A percentile compares a stretch with the other conserved stretches of the same genome.
Conservation (phyloP, 2,888 invertebrate genomes). For the Pristionchus mayeri region DNA sequence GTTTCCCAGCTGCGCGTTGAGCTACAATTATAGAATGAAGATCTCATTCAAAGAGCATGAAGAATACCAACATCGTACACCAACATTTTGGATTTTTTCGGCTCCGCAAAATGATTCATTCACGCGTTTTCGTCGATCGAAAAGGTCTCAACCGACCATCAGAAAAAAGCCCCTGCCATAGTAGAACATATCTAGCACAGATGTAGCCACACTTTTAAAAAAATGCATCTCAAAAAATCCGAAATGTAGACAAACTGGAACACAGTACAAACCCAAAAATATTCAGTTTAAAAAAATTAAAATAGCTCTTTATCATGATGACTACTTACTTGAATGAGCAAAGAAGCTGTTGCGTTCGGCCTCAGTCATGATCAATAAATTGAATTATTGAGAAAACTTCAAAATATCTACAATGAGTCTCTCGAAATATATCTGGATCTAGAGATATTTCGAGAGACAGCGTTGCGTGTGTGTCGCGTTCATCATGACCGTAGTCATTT, state of each 20-base stretch:
- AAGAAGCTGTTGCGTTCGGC: slow-evolving; percentile 50
- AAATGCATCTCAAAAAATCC: background rate
- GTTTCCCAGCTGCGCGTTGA: slow-evolving; percentile 72
- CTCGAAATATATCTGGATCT: no score
- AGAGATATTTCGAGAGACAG: background rate
- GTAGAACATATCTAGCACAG: background rate
- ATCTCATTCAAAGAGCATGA: background rate
- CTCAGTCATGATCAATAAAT: slow-evolving; percentile 41
- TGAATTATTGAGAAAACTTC: background rate
- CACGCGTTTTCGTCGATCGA: background rate
- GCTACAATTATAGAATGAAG: slow-evolving; percentile 54
- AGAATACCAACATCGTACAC: background rate
- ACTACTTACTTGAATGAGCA: slow-evolving; percentile 48
- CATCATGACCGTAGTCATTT: no score
- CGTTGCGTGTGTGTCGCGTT: slow-evolving; percentile 35
- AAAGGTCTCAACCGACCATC: background rate
- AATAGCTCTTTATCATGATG: background rate
- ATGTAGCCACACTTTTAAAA: background rate
- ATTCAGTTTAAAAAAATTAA: background rate
- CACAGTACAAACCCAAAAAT: background rate
- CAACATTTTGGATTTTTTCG: background rate
- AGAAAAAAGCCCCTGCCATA: background rate
- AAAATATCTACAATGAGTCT: slow-evolving; percentile 39
- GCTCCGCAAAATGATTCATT: background rate
- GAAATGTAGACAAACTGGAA: slow-evolving; percentile 13